A percentile compares a stretch with the other conserved stretches of the same genome.
Conservation (phyloP, 2,888 invertebrate genomes). For the Pheosia gnoma region DNA sequence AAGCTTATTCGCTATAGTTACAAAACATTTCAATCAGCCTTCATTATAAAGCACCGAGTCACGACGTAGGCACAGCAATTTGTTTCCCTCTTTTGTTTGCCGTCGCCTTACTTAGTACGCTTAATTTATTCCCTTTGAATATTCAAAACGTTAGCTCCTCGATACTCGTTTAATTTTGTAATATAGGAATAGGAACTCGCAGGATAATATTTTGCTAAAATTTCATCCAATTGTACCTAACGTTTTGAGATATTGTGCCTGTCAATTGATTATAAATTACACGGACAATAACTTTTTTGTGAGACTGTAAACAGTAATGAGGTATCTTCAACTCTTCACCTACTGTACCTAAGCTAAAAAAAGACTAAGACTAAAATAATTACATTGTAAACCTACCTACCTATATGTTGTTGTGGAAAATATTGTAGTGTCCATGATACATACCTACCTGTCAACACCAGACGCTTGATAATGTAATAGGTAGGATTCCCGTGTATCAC, state of each 20-base stretch:
- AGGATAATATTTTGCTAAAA: constrained; percentile 74
- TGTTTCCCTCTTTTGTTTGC: constrained; percentile 56
- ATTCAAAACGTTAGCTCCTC: constrained; percentile 76
- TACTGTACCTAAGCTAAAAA: too few species aligned
- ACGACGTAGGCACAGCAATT: constrained; percentile 53
- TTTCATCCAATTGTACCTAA: constrained; percentile 58
- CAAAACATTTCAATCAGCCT: background rate
- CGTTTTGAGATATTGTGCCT: constrained; percentile 49
- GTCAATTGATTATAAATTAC: constrained; percentile 13
- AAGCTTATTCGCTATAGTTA: too few species aligned
- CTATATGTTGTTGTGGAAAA: too few species aligned
- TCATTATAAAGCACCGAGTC: constrained; percentile 14
- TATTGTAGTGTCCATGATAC: too few species aligned
- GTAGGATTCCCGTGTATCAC: too few species aligned
- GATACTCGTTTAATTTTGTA: constrained; percentile 78
- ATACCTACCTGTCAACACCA: too few species aligned
- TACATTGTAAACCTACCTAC: too few species aligned
- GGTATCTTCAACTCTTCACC: too few species aligned
- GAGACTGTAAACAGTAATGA: background rate
- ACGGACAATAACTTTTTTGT: background rate
- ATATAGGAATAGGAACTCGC: constrained; percentile 71
- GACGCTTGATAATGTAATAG: too few species aligned
- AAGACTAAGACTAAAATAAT: too few species aligned
- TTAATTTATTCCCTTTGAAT: constrained; percentile 81
- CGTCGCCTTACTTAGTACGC: constrained; percentile 51